Conservation (phyloP, 2,888 invertebrate genomes). For the Cantharis rufa region DNA sequence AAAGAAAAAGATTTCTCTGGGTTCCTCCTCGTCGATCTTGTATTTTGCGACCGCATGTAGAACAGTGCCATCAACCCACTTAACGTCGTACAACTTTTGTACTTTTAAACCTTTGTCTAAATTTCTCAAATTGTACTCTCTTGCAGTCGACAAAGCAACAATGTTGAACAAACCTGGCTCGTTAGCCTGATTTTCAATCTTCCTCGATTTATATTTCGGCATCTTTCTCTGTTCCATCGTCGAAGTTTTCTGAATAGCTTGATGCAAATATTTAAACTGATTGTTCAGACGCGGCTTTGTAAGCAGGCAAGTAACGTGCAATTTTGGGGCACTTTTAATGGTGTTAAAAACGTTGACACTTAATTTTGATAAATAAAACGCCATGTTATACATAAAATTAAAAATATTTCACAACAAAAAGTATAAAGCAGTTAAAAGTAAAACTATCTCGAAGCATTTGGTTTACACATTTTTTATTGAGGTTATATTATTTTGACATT, state of each 20-base stretch:
- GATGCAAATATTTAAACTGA: not conserved
- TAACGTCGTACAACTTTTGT: slow-evolving; percentile 79
- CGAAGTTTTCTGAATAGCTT: not conserved
- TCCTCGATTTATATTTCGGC: not conserved
- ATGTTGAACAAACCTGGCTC: slow-evolving; percentile 69
- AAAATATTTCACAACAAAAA: not conserved
- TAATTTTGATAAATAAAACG: not conserved
- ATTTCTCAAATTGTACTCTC: slow-evolving; percentile 79
- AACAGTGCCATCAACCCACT: slow-evolving; percentile 70
- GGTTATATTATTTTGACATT: not conserved
- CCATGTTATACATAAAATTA: not conserved
- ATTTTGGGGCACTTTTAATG: not conserved
- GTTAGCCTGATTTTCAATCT: not conserved
- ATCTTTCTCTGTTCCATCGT: not conserved
- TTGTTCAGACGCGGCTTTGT: not conserved
- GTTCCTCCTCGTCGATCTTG: slow-evolving; percentile 69
- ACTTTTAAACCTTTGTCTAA: slow-evolving; percentile 69
- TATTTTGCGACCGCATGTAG: slow-evolving; percentile 85
- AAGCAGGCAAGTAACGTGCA: not conserved
- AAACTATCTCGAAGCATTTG: not conserved
- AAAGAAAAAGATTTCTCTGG: slow-evolving; percentile 87
- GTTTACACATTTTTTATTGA: not conserved
- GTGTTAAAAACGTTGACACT: not conserved
- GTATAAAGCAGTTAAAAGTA: not conserved
- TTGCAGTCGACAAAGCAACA: slow-evolving; percentile 84